These are phyloP conservation scores for Lagenorhynchus albirostris DNA, from an alignment of 2,113 vertebrate species.

Conservation along the genomic window DNA sequence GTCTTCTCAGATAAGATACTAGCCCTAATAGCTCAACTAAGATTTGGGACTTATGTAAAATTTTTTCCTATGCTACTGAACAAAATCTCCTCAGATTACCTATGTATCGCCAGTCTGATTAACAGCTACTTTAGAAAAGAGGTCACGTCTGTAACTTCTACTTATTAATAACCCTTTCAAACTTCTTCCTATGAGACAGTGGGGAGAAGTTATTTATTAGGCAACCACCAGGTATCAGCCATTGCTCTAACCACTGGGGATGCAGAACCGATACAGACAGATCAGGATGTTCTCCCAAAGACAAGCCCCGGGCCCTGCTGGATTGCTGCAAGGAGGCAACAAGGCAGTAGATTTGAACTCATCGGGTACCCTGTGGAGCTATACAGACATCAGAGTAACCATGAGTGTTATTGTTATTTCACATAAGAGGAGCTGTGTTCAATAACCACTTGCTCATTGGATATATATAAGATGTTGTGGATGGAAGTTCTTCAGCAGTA, in stretches of 20 bases:
- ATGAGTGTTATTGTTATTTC: neutral
- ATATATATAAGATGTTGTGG: neutral
- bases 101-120: neutral
- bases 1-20: neutral
- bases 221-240: neutral
- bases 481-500: neutral
- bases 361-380: neutral
- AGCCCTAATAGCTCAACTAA: neutral
- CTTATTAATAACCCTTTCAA: neutral
- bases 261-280: neutral
- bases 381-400: neutral
- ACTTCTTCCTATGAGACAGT: too few relatives aligned
- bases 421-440: neutral
- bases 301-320: rapidly evolving
- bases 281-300: neutral
- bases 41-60: neutral
- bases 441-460: neutral
- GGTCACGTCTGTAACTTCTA: neutral
- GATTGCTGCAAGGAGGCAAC: neutral
- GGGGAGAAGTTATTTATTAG: neutral
- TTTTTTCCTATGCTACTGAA: neutral
- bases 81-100: neutral
- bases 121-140: neutral
- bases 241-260: too few relatives aligned
- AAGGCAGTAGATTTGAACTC: neutral